Base-by-base conservation (phyloP, 2,888 invertebrate species). In the Stenichneumon culpator region DNA sequence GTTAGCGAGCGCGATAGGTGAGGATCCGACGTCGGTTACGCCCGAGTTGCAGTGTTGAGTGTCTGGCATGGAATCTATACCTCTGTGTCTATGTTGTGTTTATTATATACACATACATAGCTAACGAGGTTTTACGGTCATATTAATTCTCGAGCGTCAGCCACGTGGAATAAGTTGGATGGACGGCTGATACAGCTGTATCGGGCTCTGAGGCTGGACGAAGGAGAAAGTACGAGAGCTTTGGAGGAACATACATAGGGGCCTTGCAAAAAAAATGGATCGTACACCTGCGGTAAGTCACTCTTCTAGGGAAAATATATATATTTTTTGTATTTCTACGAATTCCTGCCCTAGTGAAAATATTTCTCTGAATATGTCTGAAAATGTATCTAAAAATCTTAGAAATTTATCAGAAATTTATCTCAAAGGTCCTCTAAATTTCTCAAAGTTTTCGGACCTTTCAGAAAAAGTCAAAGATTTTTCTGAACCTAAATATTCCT, bases 11-110 rank as follows among this genome's bases (percentile, higher is more conserved):
- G 65, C 65, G 28, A 63, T 69, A 75, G 67, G 67, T 67, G 67
- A 77, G 16, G 77, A 75, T 19, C 65, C 50, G 52, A 52, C 74
- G 47, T 67, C 65, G 67, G 52, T 67, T 52, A 67, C 77, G 52
- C 65, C 77, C 67, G 67, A 67, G 67, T 77, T 52, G 77, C 32
- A 63, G 47, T 47, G 63, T 44, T n/a, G 28, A 63, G 44, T 73
- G 54, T 60, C 52, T 11, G 14, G 5, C 36, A 25, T 68, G 6
- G 44, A 16, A 44, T 44, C 44, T 39, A 2, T 39, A 39, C 39
- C 7, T 39, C 11, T 44, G 9, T 44, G 19, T 19, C 44, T 22
- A 44, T 7, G 39, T 25, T 44, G 6, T 47, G 7, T 19, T 6
- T 47, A 36, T 19, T 11, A 11, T n/a, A 14, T n/a, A 36, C 19